Evolutionary conservation across 1,140 invertebrate species (phyloP), one percentile per base, ranked within the genome.

Genomic region (Ceratina australensis): DNA sequence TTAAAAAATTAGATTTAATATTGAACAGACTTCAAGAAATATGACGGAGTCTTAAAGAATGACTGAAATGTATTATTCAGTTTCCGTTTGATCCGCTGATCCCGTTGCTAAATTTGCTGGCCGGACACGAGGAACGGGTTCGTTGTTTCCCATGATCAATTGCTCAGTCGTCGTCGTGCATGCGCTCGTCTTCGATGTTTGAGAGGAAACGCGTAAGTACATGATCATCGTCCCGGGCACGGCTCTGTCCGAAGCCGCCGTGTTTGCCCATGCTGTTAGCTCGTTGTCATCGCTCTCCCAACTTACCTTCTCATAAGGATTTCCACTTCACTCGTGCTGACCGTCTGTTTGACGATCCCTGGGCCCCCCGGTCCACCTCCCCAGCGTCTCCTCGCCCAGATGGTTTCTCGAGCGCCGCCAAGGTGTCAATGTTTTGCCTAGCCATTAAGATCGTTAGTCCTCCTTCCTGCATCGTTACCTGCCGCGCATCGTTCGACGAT

Each of bases 361-460:
- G 82, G n/a, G n/a, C n/a, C n/a, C n/a, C 78, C 84, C 66, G 59
- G 78, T 69, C 78, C 82, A 80, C 74, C 87, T 80, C 80, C 56
- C 15, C 52, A 4, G 7, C 22, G 59, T 63, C 65, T 81, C 76
- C 77, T 72, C 82, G 71, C 78, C 84, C 80, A 88, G 86, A 78
- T 87, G 87, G 87, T 87, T 81, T 64, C 66, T 73, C 74, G 82
- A 89, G 84, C 86, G 79, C 86, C 88, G 86, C 84, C 79, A 84
- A 91, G 91, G 90, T 92, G 90, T 91, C 89, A 91, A 91, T 92
- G 90, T 92, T 92, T 92, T 90, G 82, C 86, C 84, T 88, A 81
- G 75, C 83, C 86, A 91, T 92, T 90, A 91, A 90, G 85, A 86
- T 89, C 87, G 83, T 89, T 90, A 88, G 87, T 80, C 71, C 74